These are phyloP conservation scores for Tipula helvola DNA, from an alignment of 2,888 invertebrate species.

Conservation along the genomic window DNA sequence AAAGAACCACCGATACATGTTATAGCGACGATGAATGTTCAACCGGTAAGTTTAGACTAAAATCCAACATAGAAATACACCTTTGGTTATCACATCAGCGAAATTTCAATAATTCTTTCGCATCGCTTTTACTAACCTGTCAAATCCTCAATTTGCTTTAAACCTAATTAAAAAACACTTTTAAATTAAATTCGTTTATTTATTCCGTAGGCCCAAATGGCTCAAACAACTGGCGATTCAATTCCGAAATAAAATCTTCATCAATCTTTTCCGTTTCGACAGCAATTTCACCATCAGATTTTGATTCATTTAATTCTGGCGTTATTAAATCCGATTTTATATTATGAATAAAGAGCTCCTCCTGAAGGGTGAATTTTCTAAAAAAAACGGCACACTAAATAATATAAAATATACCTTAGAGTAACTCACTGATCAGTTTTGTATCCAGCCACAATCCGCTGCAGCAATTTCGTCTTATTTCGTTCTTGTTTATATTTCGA, in stretches of 20 bases:
- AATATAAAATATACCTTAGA: background rate
- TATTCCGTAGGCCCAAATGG: background rate
- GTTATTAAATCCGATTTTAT: background rate
- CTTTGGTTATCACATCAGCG: too few species aligned
- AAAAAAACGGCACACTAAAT: background rate
- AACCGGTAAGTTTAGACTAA: too few species aligned
- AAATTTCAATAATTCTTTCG: too few species aligned
- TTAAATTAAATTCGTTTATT: background rate
- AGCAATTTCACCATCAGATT: background rate
- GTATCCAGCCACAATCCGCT: background rate
- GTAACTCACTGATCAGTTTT: background rate
- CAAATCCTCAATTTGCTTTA: too few species aligned
- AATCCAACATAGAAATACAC: too few species aligned
- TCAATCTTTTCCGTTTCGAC: background rate
- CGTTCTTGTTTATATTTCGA: background rate
- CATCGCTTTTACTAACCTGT: too few species aligned
- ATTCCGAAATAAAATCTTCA: background rate
- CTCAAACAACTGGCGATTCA: background rate
- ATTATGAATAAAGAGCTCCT: background rate
- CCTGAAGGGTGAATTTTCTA: background rate
- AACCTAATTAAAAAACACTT: background rate
- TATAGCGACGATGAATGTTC: too few species aligned
- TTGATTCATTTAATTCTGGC: background rate
- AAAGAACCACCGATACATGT: too few species aligned
- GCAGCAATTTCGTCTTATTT: background rate